Evolutionary conservation across 1,140 invertebrate species (phyloP).

Genomic region (Piezodorus guildinii): DNA sequence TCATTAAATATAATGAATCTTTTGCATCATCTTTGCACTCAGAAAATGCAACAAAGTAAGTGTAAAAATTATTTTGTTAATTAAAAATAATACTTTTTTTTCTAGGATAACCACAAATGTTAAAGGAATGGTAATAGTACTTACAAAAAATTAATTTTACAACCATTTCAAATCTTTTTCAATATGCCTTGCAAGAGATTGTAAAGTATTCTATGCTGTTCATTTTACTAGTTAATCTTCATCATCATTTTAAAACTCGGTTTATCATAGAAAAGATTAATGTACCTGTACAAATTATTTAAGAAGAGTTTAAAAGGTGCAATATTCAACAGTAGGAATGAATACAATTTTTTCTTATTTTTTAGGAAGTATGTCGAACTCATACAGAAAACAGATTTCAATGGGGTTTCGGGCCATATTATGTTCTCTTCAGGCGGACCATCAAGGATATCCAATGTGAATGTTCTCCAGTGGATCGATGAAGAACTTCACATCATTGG

Average conservation of each 20-base stretch:
- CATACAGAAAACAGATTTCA: constrained; percentile 50
- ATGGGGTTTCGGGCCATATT: constrained; percentile 64
- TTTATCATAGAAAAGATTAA: no score
- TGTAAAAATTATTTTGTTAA: constrained; percentile 32
- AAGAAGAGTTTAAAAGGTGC: no score
- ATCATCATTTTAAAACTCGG: no score
- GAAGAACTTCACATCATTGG: constrained; percentile 45
- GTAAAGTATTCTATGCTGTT: no score
- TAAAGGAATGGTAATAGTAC: no score
- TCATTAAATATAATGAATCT: constrained; percentile 46
- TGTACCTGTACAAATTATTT: no score
- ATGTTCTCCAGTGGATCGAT: constrained; percentile 57
- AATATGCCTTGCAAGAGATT: no score
- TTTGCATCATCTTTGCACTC: constrained; percentile 46
- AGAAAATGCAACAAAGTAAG: constrained; percentile 44
- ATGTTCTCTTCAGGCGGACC: constrained; percentile 50
- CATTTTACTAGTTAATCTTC: no score
- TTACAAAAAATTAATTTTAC: no score
- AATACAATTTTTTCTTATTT: not conserved
- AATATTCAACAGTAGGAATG: no score
- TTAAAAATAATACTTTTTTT: constrained; percentile 28
- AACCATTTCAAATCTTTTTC: no score
- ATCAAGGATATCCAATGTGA: constrained; percentile 53
- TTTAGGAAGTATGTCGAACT: constrained; percentile 40
- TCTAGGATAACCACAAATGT: no score